phyloP scores from a whole-genome alignment of 2,888 invertebrate genomes.

The Hydropsyche betteni region DNA sequence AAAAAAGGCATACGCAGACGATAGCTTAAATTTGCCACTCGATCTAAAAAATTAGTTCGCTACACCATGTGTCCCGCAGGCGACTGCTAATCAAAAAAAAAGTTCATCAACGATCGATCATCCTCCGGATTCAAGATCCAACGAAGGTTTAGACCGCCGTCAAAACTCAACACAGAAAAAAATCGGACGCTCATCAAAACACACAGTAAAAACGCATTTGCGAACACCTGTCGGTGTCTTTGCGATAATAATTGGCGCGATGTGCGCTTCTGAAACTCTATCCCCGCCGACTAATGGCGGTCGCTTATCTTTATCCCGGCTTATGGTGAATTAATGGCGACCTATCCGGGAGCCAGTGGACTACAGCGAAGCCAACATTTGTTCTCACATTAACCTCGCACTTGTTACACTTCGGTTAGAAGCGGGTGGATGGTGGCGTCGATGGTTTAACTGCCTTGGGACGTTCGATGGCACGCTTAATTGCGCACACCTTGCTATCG shows the following conservation, averaged over 20 bases:
- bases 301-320: conserved; percentile 17
- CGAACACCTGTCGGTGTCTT: too few species aligned
- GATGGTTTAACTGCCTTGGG: too few species aligned
- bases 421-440: too few species aligned
- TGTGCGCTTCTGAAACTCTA: too few species aligned
- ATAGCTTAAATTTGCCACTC: neutral
- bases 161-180: too few species aligned
- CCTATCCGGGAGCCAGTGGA: neutral
- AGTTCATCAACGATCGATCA: conserved; percentile 13
- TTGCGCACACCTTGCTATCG: too few species aligned
- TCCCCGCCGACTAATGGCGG: conserved; percentile 2
- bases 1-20: neutral
- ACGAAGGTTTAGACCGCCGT: neutral
- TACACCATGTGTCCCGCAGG: neutral
- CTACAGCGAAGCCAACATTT: conserved; percentile 5
- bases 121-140: neutral
- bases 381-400: conserved; percentile 29
- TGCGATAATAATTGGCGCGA: too few species aligned
- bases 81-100: neutral
- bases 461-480: too few species aligned
- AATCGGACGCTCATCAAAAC: neutral
- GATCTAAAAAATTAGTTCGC: neutral
- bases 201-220: too few species aligned
- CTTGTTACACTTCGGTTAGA: conserved; percentile 8
- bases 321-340: conserved; percentile 31